Conservation (phyloP, 2,113 vertebrate species). For the Tachycineta bicolor region DNA sequence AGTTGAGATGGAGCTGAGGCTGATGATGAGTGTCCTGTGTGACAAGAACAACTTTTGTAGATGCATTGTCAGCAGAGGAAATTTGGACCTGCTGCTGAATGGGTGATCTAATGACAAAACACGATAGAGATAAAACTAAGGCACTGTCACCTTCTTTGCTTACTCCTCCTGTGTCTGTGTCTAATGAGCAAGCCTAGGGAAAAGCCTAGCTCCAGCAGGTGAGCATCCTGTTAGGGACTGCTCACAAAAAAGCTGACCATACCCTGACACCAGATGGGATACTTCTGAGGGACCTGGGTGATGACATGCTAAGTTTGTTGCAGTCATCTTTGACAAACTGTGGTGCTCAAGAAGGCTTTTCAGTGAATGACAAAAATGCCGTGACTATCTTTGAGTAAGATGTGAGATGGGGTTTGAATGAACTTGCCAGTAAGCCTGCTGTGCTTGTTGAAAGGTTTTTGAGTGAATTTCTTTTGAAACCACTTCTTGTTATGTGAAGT, state of each 20-base stretch:
- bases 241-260: background rate
- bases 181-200: background rate
- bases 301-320: background rate
- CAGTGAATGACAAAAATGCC: background rate
- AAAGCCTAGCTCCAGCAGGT: background rate
- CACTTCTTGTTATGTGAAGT: background rate
- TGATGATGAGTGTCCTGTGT: background rate
- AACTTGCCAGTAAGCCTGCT: background rate
- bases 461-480: background rate
- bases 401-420: rapidly evolving
- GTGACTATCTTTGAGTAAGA: background rate
- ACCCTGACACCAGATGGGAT: background rate
- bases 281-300: background rate
- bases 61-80: background rate
- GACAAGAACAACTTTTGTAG: background rate
- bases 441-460: background rate
- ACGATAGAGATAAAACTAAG: rapidly evolving
- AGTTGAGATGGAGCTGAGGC: background rate
- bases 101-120: background rate
- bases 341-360: background rate
- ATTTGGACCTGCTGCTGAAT: background rate
- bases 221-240: background rate
- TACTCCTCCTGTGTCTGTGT: background rate
- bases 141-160: background rate
- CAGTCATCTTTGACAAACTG: background rate